A percentile compares a stretch with the other conserved stretches of the same genome.
Evolutionary conservation across 2,797 vertebrate genomes (phyloP).

Genomic region (Pangasius mekongensis): DNA sequence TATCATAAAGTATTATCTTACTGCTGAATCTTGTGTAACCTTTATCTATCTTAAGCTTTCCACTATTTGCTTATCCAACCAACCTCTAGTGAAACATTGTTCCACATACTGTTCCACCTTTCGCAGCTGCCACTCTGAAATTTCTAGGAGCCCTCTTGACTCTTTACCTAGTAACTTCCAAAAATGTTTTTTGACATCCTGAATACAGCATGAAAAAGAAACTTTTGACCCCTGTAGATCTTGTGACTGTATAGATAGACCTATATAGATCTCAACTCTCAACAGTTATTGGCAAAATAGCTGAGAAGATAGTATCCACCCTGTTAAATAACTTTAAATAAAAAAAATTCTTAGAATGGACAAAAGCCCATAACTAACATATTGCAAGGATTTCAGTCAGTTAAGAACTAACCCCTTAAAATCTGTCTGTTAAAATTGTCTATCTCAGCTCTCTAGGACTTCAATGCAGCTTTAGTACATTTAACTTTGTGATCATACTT

Average conservation of each 20-base stretch:
- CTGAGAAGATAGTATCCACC: neutral
- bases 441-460: neutral
- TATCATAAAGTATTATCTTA: neutral
- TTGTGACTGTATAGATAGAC: neutral
- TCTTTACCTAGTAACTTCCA: neutral
- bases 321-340: neutral
- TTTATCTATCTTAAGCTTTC: neutral
- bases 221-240: neutral
- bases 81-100: neutral
- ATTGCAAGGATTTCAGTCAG: neutral
- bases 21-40: neutral
- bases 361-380: neutral
- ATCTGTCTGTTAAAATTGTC: neutral
- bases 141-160: neutral
- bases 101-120: neutral
- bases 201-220: neutral
- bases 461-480: neutral
- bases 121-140: neutral
- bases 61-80: neutral
- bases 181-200: neutral
- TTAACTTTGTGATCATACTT: neutral
- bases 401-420: neutral
- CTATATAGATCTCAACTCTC: neutral
- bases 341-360: neutral
- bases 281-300: neutral